Conservation (phyloP, 2,113 vertebrate species). For the rabbit (Oryctolagus cuniculus) region mOryCun1.1 NC_091438.1:73817501-73818000, state of each 20-base stretch:
- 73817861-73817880: background rate
- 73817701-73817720: background rate
- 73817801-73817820: background rate
- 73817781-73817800: background rate
- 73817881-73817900: background rate
- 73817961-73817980: background rate
- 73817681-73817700: background rate
- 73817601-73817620: conserved; percentile 71
- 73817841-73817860: background rate
- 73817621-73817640: conserved; percentile 69
- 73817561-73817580: conserved; percentile 84
- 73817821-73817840: background rate
- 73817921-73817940: background rate
- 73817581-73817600: conserved; percentile 76
- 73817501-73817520: conserved; percentile 83
- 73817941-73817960: background rate
- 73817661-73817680: background rate
- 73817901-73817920: background rate
- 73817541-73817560: conserved; percentile 78
- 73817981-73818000: background rate
- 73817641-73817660: conserved; percentile 63
- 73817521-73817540: conserved; percentile 71
- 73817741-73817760: background rate
- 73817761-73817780: background rate
- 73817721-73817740: background rate